Conservation (phyloP, 2,113 vertebrate genomes). For the Poeciliopsis prolifica region DNA sequence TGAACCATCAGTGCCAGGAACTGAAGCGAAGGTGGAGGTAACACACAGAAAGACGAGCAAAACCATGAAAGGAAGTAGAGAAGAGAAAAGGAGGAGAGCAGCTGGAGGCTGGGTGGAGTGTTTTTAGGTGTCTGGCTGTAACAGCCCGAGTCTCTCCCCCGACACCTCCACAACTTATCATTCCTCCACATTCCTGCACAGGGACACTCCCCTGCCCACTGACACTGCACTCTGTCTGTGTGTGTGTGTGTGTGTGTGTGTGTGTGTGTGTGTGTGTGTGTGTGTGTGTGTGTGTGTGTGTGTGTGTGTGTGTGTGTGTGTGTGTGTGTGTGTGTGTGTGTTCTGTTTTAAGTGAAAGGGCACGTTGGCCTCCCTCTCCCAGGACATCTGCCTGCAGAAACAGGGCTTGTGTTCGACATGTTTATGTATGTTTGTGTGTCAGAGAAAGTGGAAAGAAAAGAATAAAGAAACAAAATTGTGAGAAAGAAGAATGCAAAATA, state of each 20-base stretch:
- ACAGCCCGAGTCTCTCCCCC: slow-evolving; percentile 72
- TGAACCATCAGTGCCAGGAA: background rate
- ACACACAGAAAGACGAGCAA: slow-evolving; percentile 5
- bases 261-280: slow-evolving; percentile 26
- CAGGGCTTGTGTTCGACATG: slow-evolving; percentile 55
- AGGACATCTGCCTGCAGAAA: slow-evolving; percentile 73
- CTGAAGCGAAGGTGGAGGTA: slow-evolving; percentile 12
- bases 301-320: slow-evolving; percentile 26
- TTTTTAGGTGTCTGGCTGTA: slow-evolving; percentile 76
- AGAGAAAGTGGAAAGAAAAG: slow-evolving; percentile 2
- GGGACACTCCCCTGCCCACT: slow-evolving; percentile 76
- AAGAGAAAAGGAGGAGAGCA: slow-evolving; percentile 27
- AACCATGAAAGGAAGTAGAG: background rate
- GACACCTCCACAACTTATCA: slow-evolving; percentile 77
- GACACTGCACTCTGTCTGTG: slow-evolving; percentile 43
- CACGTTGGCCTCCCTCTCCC: slow-evolving; percentile 68
- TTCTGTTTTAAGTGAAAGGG: slow-evolving; percentile 68
- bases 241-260: slow-evolving; percentile 21
- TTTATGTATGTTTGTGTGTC: slow-evolving; percentile 54
- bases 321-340: slow-evolving; percentile 37
- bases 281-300: slow-evolving; percentile 23
- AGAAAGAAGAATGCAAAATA: background rate
- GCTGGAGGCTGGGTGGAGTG: slow-evolving; percentile 58
- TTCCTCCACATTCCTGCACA: slow-evolving; percentile 75
- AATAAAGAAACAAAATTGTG: background rate